Base-by-base conservation (phyloP, 2,888 invertebrate species). In the Cremastobaeus sp. region DNA sequence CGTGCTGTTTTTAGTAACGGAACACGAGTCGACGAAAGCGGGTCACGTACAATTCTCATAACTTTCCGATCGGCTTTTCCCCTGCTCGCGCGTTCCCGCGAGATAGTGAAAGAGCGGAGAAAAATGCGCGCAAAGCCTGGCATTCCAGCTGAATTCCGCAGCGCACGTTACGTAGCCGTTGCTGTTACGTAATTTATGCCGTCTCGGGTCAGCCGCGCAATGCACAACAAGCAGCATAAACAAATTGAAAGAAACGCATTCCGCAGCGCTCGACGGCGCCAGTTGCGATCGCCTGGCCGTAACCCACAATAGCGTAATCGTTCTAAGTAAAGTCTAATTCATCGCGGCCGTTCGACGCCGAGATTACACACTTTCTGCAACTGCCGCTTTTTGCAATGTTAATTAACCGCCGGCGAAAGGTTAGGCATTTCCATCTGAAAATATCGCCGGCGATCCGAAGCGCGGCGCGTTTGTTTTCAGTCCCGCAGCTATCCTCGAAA, bases 161-260 rank as follows among this genome's bases (percentile, higher is more conserved):
- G 72, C 47, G 50, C 62, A 43, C 55, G 55, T 64, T 70, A 69
- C 64, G 57, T 64, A 64, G 70, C 54, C 62, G 68, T 73, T 73
- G 66, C 66, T 62, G 73, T 73, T 72, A 66, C 72, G 72, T 60
- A 66, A 73, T 73, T 54, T 68, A 73, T 68, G 66, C 66, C 59
- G 66, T 62, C 55, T 60, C 62, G 37, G 54, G 59, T 60, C 54
- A 37, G 18, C 32, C 52, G 72, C 14, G 66, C 54, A 62, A 55
- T 57, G 41, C 37, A 64, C 62, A 64, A 54, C 69, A 65, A 39
- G 28, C 59, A 54, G 39, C 54, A 45, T 70, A 70, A 70, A 70
- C 62, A 70, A 68, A 69, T 69, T 54, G 52, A 69, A 59, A 59
- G 52, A 60, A 69, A 50, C 39, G 9, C 65, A 66, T 69, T 70